These are phyloP conservation scores for Baccha elongata DNA, from an alignment of 2,888 invertebrate species.

Conservation along the genomic window DNA sequence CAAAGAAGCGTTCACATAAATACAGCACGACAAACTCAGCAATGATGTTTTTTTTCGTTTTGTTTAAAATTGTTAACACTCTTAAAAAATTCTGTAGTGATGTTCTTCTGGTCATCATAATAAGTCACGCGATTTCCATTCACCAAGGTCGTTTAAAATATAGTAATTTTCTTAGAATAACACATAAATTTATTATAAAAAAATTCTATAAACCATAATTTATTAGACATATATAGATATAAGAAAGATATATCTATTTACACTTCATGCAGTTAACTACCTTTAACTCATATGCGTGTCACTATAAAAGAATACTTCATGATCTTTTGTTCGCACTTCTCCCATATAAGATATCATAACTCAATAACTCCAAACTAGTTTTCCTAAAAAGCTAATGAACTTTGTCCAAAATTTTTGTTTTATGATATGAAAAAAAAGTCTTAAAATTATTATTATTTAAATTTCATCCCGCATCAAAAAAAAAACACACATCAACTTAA, in stretches of 20 bases:
- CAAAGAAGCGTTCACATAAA: no score
- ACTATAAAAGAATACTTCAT: slow-evolving; percentile 38
- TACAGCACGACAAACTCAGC: no score
- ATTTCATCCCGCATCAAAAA: slow-evolving; percentile 45
- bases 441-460: slow-evolving; percentile 43
- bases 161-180: no score
- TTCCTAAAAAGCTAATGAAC: slow-evolving; percentile 60
- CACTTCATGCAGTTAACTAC: slow-evolving; percentile 26
- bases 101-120: no score
- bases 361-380: slow-evolving; percentile 35
- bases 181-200: no score
- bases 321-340: slow-evolving; percentile 46
- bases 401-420: slow-evolving; percentile 27
- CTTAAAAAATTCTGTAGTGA: no score
- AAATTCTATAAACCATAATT: no score
- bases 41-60: no score
- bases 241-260: slow-evolving; percentile 8
- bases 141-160: no score
- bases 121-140: no score
- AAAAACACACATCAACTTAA: slow-evolving; percentile 26
- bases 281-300: slow-evolving; percentile 9
- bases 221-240: no score
- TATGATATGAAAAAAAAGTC: neutral
- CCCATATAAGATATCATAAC: slow-evolving; percentile 3
- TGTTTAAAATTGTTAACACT: no score